Evolutionary conservation across 1,140 invertebrate species (phyloP).

Genomic region (Drosophila navojoa): DNA sequence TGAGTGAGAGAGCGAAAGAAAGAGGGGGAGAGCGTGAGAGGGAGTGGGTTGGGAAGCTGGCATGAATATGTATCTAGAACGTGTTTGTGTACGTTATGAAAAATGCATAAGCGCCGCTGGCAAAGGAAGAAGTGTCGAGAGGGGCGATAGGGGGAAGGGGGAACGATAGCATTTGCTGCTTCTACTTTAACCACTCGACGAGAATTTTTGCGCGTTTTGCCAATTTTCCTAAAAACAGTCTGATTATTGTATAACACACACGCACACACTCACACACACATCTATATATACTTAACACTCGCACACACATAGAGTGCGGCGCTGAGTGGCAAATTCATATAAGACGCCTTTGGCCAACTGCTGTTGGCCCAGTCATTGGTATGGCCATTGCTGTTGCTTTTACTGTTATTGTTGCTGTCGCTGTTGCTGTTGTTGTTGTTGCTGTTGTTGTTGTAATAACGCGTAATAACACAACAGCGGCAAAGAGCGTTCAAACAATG

Average conservation of each 20-base stretch:
- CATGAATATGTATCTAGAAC: conserved; percentile 65
- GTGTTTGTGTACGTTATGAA: conserved; percentile 71
- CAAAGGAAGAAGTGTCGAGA: too few species aligned
- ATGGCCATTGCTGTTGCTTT: conserved; percentile 23
- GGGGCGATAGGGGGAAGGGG: too few species aligned
- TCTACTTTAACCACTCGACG: conserved; percentile 32
- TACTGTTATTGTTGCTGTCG: conserved; percentile 22
- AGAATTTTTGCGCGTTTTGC: conserved; percentile 69
- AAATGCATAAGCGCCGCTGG: conserved; percentile 76
- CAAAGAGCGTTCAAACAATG: conserved; percentile 30
- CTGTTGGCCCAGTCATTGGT: conserved; percentile 46
- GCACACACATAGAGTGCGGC: neutral
- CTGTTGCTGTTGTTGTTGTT: conserved; percentile 16
- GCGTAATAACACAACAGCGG: conserved; percentile 64
- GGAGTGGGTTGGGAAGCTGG: neutral
- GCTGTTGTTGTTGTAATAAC: conserved; percentile 62
- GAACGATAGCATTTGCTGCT: conserved; percentile 13
- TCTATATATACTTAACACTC: too few species aligned
- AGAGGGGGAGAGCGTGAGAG: neutral
- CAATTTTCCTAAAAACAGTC: conserved; percentile 69
- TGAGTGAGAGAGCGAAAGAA: neutral
- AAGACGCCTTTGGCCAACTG: conserved; percentile 54
- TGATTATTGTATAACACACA: conserved; percentile 58
- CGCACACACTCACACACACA: too few species aligned
- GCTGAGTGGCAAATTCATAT: conserved; percentile 28